phyloP scores from a whole-genome alignment of 2,797 vertebrate genomes.

The Stomatorhinus walkeri region DNA sequence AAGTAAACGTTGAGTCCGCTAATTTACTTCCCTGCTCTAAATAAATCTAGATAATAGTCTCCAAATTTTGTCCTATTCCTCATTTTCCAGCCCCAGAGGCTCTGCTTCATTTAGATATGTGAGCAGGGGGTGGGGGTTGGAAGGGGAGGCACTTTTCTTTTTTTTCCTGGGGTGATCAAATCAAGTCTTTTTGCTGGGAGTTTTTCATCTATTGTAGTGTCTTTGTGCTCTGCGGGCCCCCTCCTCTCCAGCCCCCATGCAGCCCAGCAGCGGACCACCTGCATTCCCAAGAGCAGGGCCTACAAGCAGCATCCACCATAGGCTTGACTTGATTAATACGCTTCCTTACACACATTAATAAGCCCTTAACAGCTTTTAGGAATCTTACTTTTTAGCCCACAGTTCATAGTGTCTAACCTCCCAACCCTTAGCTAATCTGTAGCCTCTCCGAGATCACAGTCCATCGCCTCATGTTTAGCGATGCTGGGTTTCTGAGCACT shows the following conservation, averaged over 20 bases:
- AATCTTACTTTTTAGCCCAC: conserved; percentile 68
- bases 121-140: neutral
- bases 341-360: conserved; percentile 76
- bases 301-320: conserved; percentile 40
- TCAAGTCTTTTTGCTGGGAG: conserved; percentile 47
- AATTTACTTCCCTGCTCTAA: conserved; percentile 23
- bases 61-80: conserved; percentile 22
- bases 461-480: conserved; percentile 52
- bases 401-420: conserved; percentile 68
- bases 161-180: conserved; percentile 49
- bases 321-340: conserved; percentile 71
- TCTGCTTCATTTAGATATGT: conserved; percentile 18
- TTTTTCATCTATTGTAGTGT: conserved; percentile 51
- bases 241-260: conserved; percentile 38
- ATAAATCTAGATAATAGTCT: conserved; percentile 21
- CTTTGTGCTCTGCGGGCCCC: conserved; percentile 32
- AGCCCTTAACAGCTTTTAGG: conserved; percentile 74
- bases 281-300: conserved; percentile 25
- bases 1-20: conserved; percentile 19
- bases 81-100: conserved; percentile 17
- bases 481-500: conserved; percentile 48
- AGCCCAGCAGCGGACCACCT: conserved; percentile 38
- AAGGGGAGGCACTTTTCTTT: neutral
- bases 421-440: conserved; percentile 70
- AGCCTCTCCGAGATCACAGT: conserved; percentile 57